Conservation (phyloP, 2,888 invertebrate genomes). For the Barypeithes pellucidus region DNA sequence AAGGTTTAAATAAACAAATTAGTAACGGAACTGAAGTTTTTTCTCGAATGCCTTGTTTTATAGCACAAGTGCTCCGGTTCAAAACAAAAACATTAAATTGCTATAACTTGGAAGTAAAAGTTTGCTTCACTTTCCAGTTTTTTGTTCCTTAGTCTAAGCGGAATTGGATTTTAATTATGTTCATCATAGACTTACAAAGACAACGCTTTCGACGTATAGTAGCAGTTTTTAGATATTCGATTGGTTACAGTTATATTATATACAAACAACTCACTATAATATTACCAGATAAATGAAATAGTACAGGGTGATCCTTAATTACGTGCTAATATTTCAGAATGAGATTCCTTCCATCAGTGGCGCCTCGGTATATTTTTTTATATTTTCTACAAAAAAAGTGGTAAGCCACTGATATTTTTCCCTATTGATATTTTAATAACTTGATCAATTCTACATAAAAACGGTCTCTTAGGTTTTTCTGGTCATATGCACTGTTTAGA, state of each 20-base stretch:
- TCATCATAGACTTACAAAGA: not conserved
- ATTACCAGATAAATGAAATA: too few relatives aligned
- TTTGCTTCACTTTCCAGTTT: conserved; percentile 10
- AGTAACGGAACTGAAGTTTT: conserved; percentile 1
- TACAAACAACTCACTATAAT: too few relatives aligned
- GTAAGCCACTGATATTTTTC: too few relatives aligned
- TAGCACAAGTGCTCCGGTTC: not conserved
- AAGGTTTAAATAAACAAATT: conserved; percentile 12
- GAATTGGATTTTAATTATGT: conserved; percentile 8
- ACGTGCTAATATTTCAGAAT: too few relatives aligned
- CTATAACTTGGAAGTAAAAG: conserved; percentile 17
- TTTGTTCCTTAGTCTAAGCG: not conserved
- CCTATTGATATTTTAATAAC: too few relatives aligned
- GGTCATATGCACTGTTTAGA: too few relatives aligned
- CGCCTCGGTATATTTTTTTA: too few relatives aligned
- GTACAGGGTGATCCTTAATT: too few relatives aligned
- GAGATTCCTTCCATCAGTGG: too few relatives aligned
- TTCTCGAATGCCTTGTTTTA: not conserved
- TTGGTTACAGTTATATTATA: not conserved
- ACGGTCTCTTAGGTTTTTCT: too few relatives aligned
- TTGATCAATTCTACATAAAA: too few relatives aligned
- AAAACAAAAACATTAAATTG: conserved; percentile 15
- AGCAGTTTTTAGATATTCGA: not conserved
- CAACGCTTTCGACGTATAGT: not conserved
- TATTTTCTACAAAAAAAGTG: too few relatives aligned